These are phyloP conservation scores for Montipora sp. DNA, from an alignment of 64 coral and sea anemone genomes.

Conservation along the genomic window DNA sequence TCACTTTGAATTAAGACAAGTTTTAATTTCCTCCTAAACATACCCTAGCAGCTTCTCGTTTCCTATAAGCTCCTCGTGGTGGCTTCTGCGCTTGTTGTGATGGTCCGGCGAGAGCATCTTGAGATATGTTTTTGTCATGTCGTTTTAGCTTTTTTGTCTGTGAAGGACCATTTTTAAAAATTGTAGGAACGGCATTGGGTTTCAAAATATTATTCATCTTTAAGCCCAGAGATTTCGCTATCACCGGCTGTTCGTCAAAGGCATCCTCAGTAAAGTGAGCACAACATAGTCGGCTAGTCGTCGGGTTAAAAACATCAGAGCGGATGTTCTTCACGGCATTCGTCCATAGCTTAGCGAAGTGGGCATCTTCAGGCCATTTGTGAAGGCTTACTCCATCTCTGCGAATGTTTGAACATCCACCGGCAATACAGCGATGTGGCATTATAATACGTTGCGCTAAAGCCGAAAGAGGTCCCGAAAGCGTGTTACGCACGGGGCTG, in stretches of 20 bases:
- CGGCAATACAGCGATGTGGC: not conserved
- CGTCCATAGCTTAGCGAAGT: conserved; percentile 2
- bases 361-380: conserved; percentile 15
- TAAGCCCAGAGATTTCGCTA: conserved; percentile 10
- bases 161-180: not conserved
- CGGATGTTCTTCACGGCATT: not conserved
- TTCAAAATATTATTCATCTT: conserved; percentile 7
- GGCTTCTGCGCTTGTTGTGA: too few relatives aligned
- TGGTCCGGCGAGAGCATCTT: too few relatives aligned
- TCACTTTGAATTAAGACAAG: too few relatives aligned
- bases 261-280: too few relatives aligned
- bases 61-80: too few relatives aligned
- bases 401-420: conserved; percentile 8
- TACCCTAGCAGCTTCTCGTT: too few relatives aligned
- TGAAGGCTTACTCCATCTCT: conserved; percentile 15
- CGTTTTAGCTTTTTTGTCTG: not conserved
- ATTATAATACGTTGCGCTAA: too few relatives aligned
- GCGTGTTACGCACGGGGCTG: too few relatives aligned
- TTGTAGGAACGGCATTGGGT: not conserved
- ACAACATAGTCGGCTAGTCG: too few relatives aligned
- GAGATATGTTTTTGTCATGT: not conserved
- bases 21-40: too few relatives aligned
- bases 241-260: too few relatives aligned
- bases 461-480: too few relatives aligned
- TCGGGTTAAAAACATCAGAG: not conserved